Percentiles rank a stretch among this genome's conserved stretches.
phyloP scores from a whole-genome alignment of 2,113 vertebrate species.

The Hemibagrus wyckioides region DNA sequence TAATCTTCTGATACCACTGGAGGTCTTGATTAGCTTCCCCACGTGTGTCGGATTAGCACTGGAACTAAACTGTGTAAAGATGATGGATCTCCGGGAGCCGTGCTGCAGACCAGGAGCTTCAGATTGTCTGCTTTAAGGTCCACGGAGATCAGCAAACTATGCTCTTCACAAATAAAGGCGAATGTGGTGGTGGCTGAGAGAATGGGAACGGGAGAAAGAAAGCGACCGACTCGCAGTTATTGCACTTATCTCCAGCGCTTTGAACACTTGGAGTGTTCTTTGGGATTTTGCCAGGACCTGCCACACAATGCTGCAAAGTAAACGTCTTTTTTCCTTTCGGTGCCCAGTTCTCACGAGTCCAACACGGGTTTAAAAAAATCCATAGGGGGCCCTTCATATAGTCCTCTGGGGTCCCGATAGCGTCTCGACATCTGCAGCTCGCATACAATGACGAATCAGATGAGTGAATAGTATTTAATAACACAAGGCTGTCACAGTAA shows the following conservation, averaged over 20 bases:
- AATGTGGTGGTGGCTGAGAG: conserved; percentile 39
- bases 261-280: conserved; percentile 65
- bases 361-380: conserved; percentile 5
- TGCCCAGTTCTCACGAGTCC: conserved; percentile 31
- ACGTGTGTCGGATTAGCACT: background rate
- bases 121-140: conserved; percentile 46
- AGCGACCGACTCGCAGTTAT: background rate
- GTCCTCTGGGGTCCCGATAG: background rate
- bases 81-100: conserved; percentile 13
- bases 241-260: conserved; percentile 54
- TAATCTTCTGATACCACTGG: background rate
- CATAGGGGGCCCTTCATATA: conserved; percentile 33
- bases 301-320: conserved; percentile 51
- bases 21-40: conserved; percentile 2
- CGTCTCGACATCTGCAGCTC: background rate
- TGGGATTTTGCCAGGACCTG: conserved; percentile 71
- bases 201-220: conserved; percentile 41
- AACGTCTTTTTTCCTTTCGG: conserved; percentile 6
- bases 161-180: conserved; percentile 68
- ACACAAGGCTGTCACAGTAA: background rate
- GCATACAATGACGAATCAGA: background rate
- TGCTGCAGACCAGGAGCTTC: conserved; percentile 3
- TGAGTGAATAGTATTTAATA: background rate
- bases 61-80: background rate
- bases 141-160: conserved; percentile 67